Percentiles rank a stretch among this genome's conserved stretches.
phyloP scores from a whole-genome alignment of 2,113 vertebrate genomes.

The Cairina moschata region DNA sequence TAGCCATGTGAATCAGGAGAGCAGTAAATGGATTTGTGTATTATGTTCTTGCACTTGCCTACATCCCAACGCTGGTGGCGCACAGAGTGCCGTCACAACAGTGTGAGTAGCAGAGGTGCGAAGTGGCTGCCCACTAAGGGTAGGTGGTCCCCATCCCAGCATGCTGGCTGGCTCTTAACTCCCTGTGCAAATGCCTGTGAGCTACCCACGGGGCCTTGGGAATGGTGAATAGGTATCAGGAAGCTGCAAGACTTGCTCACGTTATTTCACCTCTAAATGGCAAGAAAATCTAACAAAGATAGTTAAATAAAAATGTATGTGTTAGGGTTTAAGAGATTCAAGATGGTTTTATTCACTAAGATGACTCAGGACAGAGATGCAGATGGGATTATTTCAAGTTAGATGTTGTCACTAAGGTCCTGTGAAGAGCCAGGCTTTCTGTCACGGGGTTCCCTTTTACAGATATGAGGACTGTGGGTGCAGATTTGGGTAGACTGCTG shows the following conservation, averaged over 20 bases:
- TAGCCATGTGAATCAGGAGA: background rate
- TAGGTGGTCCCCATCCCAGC: background rate
- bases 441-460: background rate
- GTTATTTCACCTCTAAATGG: background rate
- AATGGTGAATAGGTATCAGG: background rate
- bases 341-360: background rate
- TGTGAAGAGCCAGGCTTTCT: background rate
- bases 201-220: fast-evolving
- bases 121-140: background rate
- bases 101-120: fast-evolving
- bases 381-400: background rate
- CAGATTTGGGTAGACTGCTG: background rate
- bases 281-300: background rate
- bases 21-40: background rate
- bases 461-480: background rate
- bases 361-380: background rate
- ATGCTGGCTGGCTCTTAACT: background rate
- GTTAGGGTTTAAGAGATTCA: background rate
- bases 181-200: background rate
- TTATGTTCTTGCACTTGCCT: background rate
- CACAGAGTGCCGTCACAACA: background rate
- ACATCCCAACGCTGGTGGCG: background rate
- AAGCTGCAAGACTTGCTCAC: background rate
- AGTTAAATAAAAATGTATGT: background rate
- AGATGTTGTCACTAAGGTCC: background rate